Conservation (phyloP, 2,797 vertebrate genomes). For the Limosa lapponica region DNA sequence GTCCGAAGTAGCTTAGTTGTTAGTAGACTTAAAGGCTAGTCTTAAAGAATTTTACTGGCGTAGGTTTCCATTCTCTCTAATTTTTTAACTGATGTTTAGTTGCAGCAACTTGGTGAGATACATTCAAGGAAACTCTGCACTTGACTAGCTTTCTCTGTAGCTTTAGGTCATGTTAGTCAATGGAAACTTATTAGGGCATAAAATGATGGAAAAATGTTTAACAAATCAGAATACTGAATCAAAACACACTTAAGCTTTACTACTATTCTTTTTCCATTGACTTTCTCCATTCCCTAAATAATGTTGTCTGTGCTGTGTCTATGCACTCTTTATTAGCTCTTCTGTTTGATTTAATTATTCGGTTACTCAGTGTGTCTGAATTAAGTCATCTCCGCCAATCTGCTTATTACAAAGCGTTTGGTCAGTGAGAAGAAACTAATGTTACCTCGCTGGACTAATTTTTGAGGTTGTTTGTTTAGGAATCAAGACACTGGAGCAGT, state of each 20-base stretch:
- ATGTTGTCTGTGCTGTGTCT: not conserved
- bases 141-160: not conserved
- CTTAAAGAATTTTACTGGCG: not conserved
- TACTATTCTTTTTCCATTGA: not conserved
- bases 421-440: not conserved
- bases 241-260: not conserved
- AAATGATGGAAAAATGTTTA: conserved; percentile 33
- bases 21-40: not conserved
- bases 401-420: conserved; percentile 15
- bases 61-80: not conserved
- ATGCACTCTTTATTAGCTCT: conserved; percentile 54
- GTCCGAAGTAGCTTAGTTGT: not conserved
- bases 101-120: not conserved
- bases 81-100: not conserved
- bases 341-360: conserved; percentile 67
- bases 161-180: conserved; percentile 40
- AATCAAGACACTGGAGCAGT: not conserved
- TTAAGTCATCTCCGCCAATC: conserved; percentile 50
- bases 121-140: not conserved
- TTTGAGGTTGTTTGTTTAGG: not conserved
- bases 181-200: conserved; percentile 58
- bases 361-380: conserved; percentile 43
- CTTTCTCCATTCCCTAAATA: conserved; percentile 1
- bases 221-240: conserved; percentile 17
- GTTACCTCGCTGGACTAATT: not conserved